phyloP scores from a whole-genome alignment of 2,113 vertebrate genomes.

The Sander lucioperca region DNA sequence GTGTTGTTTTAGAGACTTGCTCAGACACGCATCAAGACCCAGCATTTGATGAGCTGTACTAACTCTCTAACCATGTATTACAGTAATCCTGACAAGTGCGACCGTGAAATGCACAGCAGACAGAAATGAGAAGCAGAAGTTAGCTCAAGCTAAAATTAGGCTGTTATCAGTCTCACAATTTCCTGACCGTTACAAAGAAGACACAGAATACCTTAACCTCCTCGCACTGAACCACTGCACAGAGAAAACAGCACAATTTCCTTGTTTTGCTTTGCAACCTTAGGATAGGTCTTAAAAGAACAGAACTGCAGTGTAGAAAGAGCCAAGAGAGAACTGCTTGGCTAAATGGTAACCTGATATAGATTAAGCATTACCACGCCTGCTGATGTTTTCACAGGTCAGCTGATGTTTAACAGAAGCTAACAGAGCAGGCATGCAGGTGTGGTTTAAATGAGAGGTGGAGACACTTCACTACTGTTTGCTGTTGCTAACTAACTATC shows the following conservation, averaged over 20 bases:
- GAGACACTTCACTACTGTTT: conserved; percentile 59
- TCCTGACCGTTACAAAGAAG: conserved; percentile 55
- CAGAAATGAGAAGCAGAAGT: conserved; percentile 74
- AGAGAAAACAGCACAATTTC: not conserved
- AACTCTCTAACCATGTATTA: not conserved
- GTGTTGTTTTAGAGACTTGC: conserved; percentile 35
- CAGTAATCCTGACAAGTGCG: conserved; percentile 6
- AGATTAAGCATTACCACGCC: conserved; percentile 84
- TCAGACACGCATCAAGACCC: conserved; percentile 26
- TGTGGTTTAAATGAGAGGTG: conserved; percentile 72
- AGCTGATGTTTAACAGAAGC: conserved; percentile 69
- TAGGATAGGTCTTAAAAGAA: conserved; percentile 8
- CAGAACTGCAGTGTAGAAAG: not conserved
- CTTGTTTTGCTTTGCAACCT: conserved; percentile 14
- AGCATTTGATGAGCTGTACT: conserved; percentile 11
- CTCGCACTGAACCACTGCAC: not conserved
- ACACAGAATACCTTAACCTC: conserved; percentile 36
- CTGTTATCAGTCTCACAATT: conserved; percentile 44
- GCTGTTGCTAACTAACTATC: conserved; percentile 18
- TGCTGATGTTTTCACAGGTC: conserved; percentile 69
- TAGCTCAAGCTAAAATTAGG: conserved; percentile 49
- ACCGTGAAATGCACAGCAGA: not conserved
- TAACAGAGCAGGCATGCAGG: conserved; percentile 59
- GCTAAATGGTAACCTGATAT: conserved; percentile 46
- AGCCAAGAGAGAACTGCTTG: not conserved